phyloP scores from a whole-genome alignment of 1,140 invertebrate species.

The Conus ventricosus region DNA sequence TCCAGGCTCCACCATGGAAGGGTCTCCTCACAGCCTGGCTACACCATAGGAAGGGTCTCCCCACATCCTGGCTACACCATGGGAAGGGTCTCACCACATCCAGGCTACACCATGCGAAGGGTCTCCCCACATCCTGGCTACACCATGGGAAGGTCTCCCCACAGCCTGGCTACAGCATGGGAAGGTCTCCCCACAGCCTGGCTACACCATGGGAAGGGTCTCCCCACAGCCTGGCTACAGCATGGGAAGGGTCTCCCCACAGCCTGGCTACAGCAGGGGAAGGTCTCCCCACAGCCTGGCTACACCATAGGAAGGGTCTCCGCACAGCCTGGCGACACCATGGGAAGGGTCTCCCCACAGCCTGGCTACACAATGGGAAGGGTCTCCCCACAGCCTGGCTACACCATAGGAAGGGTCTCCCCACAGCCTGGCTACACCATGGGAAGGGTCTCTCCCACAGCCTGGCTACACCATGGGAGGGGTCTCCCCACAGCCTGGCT shows the following conservation, averaged over 20 bases:
- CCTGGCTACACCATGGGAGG: constrained; percentile 46
- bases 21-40: constrained; percentile 45
- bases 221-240: too few species aligned
- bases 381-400: constrained; percentile 45
- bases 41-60: constrained; percentile 45
- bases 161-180: too few species aligned
- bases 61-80: constrained; percentile 52
- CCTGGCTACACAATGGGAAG: too few species aligned
- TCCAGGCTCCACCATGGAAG: constrained; percentile 43
- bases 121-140: constrained; percentile 48
- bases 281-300: constrained; percentile 43
- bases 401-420: constrained; percentile 45
- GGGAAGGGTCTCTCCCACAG: constrained; percentile 42
- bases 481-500: constrained; percentile 45
- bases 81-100: constrained; percentile 43
- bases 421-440: constrained; percentile 52
- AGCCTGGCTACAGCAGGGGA: constrained; percentile 88
- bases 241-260: constrained; percentile 46
- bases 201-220: constrained; percentile 44
- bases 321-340: constrained; percentile 48
- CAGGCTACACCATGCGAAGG: constrained; percentile 42
- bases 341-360: constrained; percentile 44
- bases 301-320: constrained; percentile 46
- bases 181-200: constrained; percentile 42
- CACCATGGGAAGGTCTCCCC: constrained; percentile 45